Conservation (phyloP, 2,888 invertebrate species). For the Trichacis sp. region DNA sequence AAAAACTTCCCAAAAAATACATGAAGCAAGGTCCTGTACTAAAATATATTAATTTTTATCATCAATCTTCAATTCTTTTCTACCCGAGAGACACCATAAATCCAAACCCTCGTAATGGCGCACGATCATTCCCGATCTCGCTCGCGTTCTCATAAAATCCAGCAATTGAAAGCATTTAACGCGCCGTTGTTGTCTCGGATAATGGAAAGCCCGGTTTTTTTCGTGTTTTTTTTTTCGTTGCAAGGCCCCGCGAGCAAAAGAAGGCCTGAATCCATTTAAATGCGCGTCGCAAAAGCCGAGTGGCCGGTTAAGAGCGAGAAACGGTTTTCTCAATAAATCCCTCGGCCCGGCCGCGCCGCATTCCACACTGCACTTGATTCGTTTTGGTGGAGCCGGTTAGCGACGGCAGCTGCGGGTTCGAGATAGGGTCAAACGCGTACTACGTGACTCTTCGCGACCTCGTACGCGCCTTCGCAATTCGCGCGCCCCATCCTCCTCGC, state of each 20-base stretch:
- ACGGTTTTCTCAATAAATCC: constrained; percentile 6
- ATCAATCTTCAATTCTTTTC: no score
- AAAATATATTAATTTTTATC: no score
- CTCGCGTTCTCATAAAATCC: no score
- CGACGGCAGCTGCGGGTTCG: constrained; percentile 51
- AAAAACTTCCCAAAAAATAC: no score
- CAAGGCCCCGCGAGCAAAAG: no score
- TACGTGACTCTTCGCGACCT: constrained; percentile 54
- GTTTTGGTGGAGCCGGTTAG: constrained; percentile 53
- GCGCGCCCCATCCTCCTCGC: neutral
- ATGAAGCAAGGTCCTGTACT: no score
- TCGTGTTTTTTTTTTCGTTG: no score
- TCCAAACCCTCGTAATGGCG: no score
- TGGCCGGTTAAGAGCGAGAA: neutral
- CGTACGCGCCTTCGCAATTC: constrained; percentile 18
- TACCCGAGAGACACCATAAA: no score
- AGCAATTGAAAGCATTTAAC: neutral
- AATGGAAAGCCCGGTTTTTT: neutral
- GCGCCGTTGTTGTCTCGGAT: neutral
- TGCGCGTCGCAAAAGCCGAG: no score
- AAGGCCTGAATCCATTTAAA: no score
- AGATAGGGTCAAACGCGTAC: constrained; percentile 53
- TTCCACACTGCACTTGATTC: constrained; percentile 62
- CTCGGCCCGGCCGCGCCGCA: constrained; percentile 49
- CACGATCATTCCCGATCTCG: no score